Evolutionary conservation across 2,888 invertebrate species (phyloP), one percentile per base, ranked within the genome.

Genomic region (Drosophila vallismaia): DNA sequence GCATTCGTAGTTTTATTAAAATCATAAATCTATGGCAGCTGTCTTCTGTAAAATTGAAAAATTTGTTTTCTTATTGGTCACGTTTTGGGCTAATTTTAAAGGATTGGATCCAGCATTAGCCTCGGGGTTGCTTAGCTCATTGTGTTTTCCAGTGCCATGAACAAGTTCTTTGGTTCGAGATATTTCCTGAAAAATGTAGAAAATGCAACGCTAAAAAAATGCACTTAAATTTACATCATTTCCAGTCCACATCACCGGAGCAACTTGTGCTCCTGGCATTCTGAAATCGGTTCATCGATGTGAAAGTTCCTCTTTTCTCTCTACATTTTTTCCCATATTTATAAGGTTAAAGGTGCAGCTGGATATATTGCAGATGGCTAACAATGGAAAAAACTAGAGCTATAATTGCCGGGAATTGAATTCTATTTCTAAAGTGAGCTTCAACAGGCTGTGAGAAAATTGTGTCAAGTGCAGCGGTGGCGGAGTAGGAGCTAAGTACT

Each of bases 201-300:
- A 52, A 54, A 59, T 28, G 57, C 55, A 56, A 12, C 38, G 40
- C 19, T 63, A 69, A 71, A 76, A 79, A 81, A 78, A 75, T 74
- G 70, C 69, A 82, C 84, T 80, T 78, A 77, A 82, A 84, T 83
- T 80, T 84, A 82, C 83, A 83, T 83, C 82, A 84, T 84, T 84
- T 83, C 84, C 83, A 77, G 78, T 80, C 56, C 78, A 77, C 69
- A 54, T 76, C 72, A 82, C 69, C 57, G 67, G 49, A 49, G 19
- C 38, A 53, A 56, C 52, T 54, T 42, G 14, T 50, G 59, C 59
- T 59, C 36, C 50, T 46, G 50, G 50, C 53, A 50, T 50, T 54
- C 54, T 54, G 45, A 24, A 70, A 53, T 52, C 56, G 49, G 45
- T 48, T 44, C 62, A 66, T 29, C 64, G 54, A 62, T 52, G 64